These are phyloP conservation scores for Eurystomus glaucurus DNA, from an alignment of 2,797 vertebrate species.

Conservation along the genomic window DNA sequence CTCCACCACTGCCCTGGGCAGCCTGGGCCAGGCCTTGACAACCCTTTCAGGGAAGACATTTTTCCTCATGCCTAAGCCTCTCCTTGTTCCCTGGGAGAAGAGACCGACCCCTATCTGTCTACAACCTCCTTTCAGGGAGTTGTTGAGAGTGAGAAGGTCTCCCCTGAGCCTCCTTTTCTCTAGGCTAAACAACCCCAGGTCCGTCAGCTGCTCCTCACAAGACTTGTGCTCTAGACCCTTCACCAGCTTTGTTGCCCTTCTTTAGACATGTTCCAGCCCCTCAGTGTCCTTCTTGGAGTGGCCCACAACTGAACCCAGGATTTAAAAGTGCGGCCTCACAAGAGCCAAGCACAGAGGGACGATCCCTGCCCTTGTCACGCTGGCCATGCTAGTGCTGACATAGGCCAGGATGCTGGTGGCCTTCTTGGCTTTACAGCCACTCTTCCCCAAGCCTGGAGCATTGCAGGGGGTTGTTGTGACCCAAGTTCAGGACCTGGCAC, in stretches of 20 bases:
- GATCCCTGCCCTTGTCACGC: not conserved
- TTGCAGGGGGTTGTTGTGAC: not conserved
- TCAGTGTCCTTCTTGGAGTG: not conserved
- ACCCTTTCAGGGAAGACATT: too few relatives aligned
- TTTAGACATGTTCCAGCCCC: not conserved
- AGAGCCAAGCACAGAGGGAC: not conserved
- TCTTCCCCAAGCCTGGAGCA: not conserved
- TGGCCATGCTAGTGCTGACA: not conserved
- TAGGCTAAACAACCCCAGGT: not conserved
- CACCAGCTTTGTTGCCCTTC: not conserved
- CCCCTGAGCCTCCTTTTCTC: not conserved
- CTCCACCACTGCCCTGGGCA: too few relatives aligned
- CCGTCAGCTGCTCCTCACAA: not conserved
- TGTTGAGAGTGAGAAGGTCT: not conserved
- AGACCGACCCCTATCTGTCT: too few relatives aligned
- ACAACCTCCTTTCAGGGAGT: too few relatives aligned
- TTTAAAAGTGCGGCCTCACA: not conserved
- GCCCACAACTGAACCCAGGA: not conserved
- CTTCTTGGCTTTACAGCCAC: not conserved
- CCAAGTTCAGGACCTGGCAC: not conserved
- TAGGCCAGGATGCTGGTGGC: not conserved
- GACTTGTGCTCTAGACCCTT: not conserved
- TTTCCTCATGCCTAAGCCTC: too few relatives aligned
- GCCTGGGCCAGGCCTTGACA: too few relatives aligned
- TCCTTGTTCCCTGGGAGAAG: too few relatives aligned